Conservation (phyloP, 2,113 vertebrate genomes). For the Ictidomys tridecemlineatus region DNA sequence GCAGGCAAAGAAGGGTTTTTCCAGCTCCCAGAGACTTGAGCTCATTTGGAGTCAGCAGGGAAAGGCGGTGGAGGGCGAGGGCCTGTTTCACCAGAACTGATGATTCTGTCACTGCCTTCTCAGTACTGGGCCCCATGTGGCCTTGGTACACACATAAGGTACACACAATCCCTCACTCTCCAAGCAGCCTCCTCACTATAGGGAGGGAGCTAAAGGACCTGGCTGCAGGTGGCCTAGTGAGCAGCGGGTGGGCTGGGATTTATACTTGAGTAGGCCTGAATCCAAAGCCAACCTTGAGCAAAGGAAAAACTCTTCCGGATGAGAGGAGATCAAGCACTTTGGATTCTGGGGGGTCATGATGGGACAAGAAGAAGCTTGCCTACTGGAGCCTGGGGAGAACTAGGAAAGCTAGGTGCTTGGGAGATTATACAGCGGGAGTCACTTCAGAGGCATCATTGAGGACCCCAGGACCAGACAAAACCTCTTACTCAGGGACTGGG, state of each 20-base stretch:
- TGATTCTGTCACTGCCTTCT: slow-evolving; percentile 16
- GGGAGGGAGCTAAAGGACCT: background rate
- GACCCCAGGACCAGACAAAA: background rate
- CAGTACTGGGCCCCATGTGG: background rate
- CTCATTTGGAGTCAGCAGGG: slow-evolving; percentile 63
- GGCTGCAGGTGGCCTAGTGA: background rate
- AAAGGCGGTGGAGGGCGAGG: background rate
- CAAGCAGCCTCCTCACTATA: background rate
- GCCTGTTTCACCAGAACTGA: background rate
- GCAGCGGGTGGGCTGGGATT: background rate
- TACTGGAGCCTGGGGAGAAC: background rate
- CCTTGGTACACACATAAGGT: slow-evolving; percentile 19
- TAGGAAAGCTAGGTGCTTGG: background rate
- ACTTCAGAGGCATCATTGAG: background rate
- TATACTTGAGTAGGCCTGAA: background rate
- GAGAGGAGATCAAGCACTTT: background rate
- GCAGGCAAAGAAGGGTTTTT: slow-evolving; percentile 29
- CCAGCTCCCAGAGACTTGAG: background rate
- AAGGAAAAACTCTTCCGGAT: background rate
- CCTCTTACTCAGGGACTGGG: background rate
- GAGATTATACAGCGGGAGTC: background rate
- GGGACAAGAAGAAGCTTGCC: background rate
- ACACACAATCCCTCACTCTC: background rate
- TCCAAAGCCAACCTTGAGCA: background rate
- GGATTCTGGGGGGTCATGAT: background rate